Evolutionary conservation across 2,888 invertebrate genomes (phyloP).

Genomic region (Euproctis similis): DNA sequence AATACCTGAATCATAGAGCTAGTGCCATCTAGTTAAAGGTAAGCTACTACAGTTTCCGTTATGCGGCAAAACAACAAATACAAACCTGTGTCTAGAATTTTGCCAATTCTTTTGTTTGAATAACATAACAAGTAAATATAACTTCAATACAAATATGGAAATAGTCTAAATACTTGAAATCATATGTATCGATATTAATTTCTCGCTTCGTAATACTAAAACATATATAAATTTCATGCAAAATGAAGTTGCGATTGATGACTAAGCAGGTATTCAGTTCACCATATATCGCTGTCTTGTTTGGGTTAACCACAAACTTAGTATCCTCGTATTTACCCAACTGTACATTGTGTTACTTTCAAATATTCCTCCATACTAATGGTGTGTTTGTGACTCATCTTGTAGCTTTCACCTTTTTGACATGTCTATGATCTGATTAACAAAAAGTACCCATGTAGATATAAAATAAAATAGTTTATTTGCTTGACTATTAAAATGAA

Average conservation of each 20-base stretch:
- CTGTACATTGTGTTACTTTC: slow-evolving; percentile 41
- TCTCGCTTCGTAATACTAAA: no score
- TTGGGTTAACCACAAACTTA: slow-evolving; percentile 28
- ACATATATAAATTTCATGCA: no score
- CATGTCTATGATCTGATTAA: slow-evolving; percentile 34
- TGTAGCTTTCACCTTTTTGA: slow-evolving; percentile 41
- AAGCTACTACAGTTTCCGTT: no score
- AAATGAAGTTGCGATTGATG: slow-evolving; percentile 11
- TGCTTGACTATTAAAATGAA: slow-evolving; percentile 6
- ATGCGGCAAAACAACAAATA: no score
- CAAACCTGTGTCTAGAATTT: no score
- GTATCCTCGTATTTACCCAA: slow-evolving; percentile 34
- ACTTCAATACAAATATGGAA: no score
- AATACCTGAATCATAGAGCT: no score
- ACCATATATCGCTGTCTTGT: slow-evolving; percentile 4
- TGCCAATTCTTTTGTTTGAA: no score
- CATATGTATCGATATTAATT: no score
- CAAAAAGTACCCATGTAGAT: slow-evolving; percentile 5
- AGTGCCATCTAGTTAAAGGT: no score
- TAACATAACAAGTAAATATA: no score
- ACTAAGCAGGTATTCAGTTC: slow-evolving; percentile 10
- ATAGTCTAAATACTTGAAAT: no score
- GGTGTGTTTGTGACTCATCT: slow-evolving; percentile 28
- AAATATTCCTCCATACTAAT: slow-evolving; percentile 37
- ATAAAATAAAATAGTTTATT: slow-evolving; percentile 10